A percentile compares a stretch with the other conserved stretches of the same genome.
These are phyloP conservation scores for Lates japonicus DNA, from an alignment of 2,797 vertebrate species.

Conservation along the genomic window DNA sequence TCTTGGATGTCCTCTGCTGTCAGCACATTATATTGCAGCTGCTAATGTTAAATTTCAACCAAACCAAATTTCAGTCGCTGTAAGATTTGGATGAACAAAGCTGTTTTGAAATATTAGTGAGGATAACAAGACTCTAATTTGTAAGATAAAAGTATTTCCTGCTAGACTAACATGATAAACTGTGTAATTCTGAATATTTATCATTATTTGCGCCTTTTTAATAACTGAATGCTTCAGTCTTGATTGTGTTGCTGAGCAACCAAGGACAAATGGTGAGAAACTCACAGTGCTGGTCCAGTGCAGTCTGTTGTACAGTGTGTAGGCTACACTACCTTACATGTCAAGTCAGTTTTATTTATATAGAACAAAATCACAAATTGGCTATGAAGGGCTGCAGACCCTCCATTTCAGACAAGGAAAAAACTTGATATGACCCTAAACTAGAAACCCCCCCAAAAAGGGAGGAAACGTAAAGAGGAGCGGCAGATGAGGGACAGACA, in stretches of 20 bases:
- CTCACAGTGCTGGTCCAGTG: constrained; percentile 24
- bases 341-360: background rate
- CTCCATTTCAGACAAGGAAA: background rate
- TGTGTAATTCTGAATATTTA: constrained; percentile 18
- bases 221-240: constrained; percentile 42
- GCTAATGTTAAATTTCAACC: constrained; percentile 12
- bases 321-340: background rate
- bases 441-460: background rate
- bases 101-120: background rate
- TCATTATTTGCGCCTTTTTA: constrained; percentile 25
- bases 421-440: background rate
- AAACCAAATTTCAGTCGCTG: constrained; percentile 4
- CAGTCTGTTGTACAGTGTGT: constrained; percentile 7
- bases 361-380: background rate
- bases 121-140: background rate
- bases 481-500: background rate
- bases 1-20: constrained; percentile 75
- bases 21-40: constrained; percentile 50
- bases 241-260: constrained; percentile 88
- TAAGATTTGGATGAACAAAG: constrained; percentile 9
- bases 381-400: background rate
- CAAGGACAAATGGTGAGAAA: constrained; percentile 79
- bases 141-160: background rate
- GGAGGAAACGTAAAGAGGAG: background rate
- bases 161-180: background rate